These are phyloP conservation scores for Drosophila prolongata DNA, from an alignment of 2,888 invertebrate genomes.

Conservation along the genomic window DNA sequence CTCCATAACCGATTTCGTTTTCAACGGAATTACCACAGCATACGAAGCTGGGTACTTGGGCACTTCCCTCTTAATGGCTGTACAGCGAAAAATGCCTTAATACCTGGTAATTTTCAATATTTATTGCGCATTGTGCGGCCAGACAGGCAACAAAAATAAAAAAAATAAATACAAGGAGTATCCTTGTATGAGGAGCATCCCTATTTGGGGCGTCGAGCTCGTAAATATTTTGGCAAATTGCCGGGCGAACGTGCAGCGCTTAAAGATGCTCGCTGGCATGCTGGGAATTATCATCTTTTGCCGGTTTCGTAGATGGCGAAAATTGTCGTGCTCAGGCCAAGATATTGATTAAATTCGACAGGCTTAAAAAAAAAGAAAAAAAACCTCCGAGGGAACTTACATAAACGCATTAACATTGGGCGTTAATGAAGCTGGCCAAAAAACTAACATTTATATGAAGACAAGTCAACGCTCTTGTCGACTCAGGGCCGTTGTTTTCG, in stretches of 20 bases:
- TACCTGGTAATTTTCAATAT: slow-evolving; percentile 65
- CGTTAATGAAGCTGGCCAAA: slow-evolving; percentile 61
- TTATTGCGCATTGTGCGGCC: slow-evolving; percentile 57
- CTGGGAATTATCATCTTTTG: slow-evolving; percentile 38
- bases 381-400: slow-evolving; percentile 19
- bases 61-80: slow-evolving; percentile 46
- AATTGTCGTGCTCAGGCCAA: slow-evolving; percentile 50
- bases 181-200: slow-evolving; percentile 41
- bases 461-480: slow-evolving; percentile 18
- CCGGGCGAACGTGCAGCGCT: slow-evolving; percentile 60
- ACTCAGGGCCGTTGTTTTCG: slow-evolving; percentile 11
- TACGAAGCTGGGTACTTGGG: slow-evolving; percentile 16
- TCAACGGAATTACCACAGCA: slow-evolving; percentile 57
- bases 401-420: slow-evolving; percentile 29
- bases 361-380: slow-evolving; percentile 4
- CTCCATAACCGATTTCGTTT: slow-evolving; percentile 38
- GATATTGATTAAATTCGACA: slow-evolving; percentile 61
- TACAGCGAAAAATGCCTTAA: slow-evolving; percentile 44
- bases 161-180: slow-evolving; percentile 17
- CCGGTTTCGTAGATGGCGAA: slow-evolving; percentile 38
- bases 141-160: slow-evolving; percentile 12
- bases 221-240: slow-evolving; percentile 77
- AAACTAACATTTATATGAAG: slow-evolving; percentile 34
- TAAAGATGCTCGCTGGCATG: slow-evolving; percentile 33
- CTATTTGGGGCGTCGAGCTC: slow-evolving; percentile 66